Conservation (phyloP, 2,797 vertebrate genomes). For the Perdix hodgsoniae region DNA sequence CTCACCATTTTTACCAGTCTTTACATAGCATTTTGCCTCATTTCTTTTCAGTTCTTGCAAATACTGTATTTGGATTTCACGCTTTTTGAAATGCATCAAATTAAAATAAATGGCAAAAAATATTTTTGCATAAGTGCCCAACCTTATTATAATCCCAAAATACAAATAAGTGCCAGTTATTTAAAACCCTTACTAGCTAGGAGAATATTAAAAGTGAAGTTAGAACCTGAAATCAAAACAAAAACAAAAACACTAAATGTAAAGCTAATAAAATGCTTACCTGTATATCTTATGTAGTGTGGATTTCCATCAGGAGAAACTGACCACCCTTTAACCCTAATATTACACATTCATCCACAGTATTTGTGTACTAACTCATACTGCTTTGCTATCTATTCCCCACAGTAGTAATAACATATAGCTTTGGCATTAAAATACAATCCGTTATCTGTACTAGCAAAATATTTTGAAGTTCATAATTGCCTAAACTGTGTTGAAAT, state of each 20-base stretch:
- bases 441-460: not conserved
- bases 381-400: not conserved
- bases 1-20: not conserved
- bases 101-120: conserved; percentile 45
- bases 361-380: not conserved
- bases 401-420: not conserved
- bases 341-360: not conserved
- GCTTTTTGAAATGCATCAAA: conserved; percentile 23
- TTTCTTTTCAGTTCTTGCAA: not conserved
- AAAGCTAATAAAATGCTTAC: not conserved
- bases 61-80: conserved; percentile 1
- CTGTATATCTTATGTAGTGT: not conserved
- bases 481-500: not conserved
- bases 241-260: not conserved
- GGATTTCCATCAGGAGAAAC: not conserved
- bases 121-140: not conserved
- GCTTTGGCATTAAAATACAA: not conserved
- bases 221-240: conserved; percentile 10
- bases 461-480: not conserved
- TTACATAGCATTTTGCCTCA: not conserved
- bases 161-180: conserved; percentile 21
- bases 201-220: conserved; percentile 4
- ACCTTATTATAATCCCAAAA: conserved; percentile 55
- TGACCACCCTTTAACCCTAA: not conserved
- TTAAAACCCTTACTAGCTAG: conserved; percentile 6